phyloP scores from a whole-genome alignment of 2,113 vertebrate species.

The Mastomys natalensis region DNA sequence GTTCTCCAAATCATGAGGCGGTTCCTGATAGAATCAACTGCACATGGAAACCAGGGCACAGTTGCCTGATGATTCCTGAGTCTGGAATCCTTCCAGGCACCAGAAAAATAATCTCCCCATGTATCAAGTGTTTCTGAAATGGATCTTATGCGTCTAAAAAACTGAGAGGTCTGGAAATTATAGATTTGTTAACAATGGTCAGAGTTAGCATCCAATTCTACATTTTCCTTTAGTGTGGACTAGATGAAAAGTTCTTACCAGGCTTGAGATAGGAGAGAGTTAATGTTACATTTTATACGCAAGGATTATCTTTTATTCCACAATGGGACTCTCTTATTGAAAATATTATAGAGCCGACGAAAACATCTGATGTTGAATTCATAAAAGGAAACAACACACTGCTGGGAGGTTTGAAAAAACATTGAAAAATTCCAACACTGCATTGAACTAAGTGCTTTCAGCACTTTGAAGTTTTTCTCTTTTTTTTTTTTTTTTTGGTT shows the following conservation, averaged over 20 bases:
- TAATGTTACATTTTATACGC: conserved; percentile 15
- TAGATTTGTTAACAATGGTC: conserved; percentile 86
- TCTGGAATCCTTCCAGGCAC: conserved; percentile 87
- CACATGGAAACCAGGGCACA: conserved; percentile 82
- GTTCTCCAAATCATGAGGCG: conserved; percentile 84
- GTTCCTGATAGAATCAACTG: conserved; percentile 84
- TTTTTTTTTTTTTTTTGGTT: too few species aligned
- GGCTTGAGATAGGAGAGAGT: conserved; percentile 3
- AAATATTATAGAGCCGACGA: conserved; percentile 16
- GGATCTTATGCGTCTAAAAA: conserved; percentile 86
- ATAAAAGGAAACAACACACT: not conserved
- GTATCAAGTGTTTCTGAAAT: conserved; percentile 87
- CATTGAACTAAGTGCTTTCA: not conserved
- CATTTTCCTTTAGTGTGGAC: conserved; percentile 57
- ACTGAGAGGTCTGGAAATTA: conserved; percentile 86
- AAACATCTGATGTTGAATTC: not conserved
- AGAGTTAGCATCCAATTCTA: conserved; percentile 68
- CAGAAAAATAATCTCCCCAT: conserved; percentile 86
- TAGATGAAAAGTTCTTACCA: conserved; percentile 63
- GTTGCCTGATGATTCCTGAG: conserved; percentile 81
- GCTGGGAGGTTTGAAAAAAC: conserved; percentile 11
- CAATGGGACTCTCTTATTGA: not conserved
- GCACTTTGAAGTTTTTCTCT: too few species aligned
- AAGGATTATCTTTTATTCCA: conserved; percentile 25
- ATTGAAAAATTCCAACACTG: not conserved